A percentile compares a stretch with the other conserved stretches of the same genome.
Evolutionary conservation across 2,113 vertebrate species (phyloP).

Genomic region (Dipodomys merriami): DNA sequence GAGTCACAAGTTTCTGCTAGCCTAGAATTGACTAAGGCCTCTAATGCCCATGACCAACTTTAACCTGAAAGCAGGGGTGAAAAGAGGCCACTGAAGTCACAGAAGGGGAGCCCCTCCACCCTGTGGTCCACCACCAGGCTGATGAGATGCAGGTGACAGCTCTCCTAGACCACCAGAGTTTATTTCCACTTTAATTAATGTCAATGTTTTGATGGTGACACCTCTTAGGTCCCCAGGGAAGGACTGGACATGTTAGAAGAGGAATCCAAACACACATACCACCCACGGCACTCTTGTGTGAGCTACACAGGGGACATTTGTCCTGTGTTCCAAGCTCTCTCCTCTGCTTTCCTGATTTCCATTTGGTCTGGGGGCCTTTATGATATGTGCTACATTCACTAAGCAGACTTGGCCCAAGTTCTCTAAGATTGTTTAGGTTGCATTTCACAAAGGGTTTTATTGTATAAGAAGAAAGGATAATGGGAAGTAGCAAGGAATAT

Average conservation of each 20-base stretch:
- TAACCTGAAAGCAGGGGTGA: not conserved
- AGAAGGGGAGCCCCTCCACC: not conserved
- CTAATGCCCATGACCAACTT: not conserved
- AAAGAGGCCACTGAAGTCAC: not conserved
- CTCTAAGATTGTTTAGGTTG: not conserved
- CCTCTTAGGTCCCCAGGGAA: not conserved
- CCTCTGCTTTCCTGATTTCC: accelerated
- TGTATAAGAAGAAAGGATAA: not conserved
- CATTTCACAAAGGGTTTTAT: not conserved
- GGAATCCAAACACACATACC: not conserved
- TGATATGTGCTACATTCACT: accelerated
- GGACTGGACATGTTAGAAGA: accelerated
- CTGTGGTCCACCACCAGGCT: not conserved
- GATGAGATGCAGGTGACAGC: constrained; percentile 25
- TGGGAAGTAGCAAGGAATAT: not conserved
- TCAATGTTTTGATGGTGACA: accelerated
- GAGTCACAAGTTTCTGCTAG: not conserved
- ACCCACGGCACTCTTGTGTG: too few relatives aligned
- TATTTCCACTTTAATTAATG: not conserved
- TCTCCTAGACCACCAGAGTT: not conserved
- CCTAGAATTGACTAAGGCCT: not conserved
- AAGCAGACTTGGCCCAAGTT: not conserved
- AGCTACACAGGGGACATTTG: accelerated
- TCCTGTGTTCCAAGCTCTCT: accelerated
- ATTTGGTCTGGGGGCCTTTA: accelerated